Evolutionary conservation across 2,888 invertebrate species (phyloP).

Genomic region (Sepiola atlantica): DNA sequence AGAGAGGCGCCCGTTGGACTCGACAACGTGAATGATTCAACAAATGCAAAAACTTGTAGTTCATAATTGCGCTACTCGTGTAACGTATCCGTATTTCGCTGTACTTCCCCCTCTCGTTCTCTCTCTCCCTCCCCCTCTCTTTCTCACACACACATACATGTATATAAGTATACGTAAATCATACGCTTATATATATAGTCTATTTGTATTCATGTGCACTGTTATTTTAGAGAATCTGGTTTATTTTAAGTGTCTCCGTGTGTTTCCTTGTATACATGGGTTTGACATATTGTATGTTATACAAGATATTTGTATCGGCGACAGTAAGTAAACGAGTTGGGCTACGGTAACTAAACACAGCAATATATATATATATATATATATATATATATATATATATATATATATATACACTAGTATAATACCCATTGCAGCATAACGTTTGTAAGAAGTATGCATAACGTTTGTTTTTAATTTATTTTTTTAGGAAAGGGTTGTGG

Average conservation of each 20-base stretch:
- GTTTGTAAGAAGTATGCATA: too few relatives aligned
- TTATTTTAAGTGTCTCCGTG: slow-evolving; percentile 16
- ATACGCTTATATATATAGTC: neutral
- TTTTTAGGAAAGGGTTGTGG: too few relatives aligned
- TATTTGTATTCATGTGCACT: neutral
- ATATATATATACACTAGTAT: too few relatives aligned
- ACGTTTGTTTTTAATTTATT: too few relatives aligned
- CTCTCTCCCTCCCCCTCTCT: too few relatives aligned
- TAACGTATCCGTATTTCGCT: neutral
- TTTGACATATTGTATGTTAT: neutral
- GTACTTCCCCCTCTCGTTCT: neutral
- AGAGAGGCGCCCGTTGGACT: slow-evolving; percentile 1
- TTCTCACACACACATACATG: neutral
- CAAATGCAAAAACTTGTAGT: neutral
- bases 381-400: too few relatives aligned
- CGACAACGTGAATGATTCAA: neutral
- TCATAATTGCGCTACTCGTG: slow-evolving; percentile 20
- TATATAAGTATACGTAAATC: neutral
- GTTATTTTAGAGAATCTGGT: neutral
- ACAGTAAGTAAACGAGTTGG: neutral
- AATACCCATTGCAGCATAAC: too few relatives aligned
- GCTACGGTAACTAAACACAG: neutral
- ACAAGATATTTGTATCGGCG: neutral
- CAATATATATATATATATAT: neutral
- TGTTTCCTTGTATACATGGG: neutral